phyloP scores from a whole-genome alignment of 2,113 vertebrate genomes.

The Grus americana region DNA sequence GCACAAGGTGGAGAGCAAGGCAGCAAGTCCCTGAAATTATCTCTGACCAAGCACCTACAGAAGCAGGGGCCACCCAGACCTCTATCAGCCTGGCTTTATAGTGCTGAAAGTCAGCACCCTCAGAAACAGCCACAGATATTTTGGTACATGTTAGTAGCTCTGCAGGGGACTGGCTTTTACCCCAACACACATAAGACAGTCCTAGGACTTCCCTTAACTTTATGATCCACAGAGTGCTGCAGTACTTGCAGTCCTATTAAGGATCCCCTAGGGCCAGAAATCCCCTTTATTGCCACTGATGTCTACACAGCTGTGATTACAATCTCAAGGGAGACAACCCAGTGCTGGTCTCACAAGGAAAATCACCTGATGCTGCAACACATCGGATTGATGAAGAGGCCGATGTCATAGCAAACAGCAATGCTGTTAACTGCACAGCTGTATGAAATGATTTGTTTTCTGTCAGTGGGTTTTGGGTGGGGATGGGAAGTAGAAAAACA shows the following conservation, averaged over 20 bases:
- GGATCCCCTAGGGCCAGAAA: not conserved
- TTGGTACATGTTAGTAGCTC: not conserved
- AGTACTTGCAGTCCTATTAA: not conserved
- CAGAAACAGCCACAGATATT: not conserved
- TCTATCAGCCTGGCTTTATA: not conserved
- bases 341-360: not conserved
- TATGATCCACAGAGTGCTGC: no score
- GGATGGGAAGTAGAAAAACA: not conserved
- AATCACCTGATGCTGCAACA: not conserved
- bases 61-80: not conserved
- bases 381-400: not conserved
- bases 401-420: not conserved
- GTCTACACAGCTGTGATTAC: not conserved
- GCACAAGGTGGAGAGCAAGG: not conserved
- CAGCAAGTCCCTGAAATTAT: not conserved
- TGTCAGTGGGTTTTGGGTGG: not conserved
- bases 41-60: not conserved
- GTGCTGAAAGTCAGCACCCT: not conserved
- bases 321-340: not conserved
- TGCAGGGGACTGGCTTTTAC: not conserved
- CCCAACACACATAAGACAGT: not conserved
- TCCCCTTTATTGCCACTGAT: not conserved
- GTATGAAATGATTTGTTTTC: not conserved
- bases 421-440: not conserved
- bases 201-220: not conserved